Base-by-base conservation (phyloP, 2,888 invertebrate species). In the Pterostichus madidus region DNA sequence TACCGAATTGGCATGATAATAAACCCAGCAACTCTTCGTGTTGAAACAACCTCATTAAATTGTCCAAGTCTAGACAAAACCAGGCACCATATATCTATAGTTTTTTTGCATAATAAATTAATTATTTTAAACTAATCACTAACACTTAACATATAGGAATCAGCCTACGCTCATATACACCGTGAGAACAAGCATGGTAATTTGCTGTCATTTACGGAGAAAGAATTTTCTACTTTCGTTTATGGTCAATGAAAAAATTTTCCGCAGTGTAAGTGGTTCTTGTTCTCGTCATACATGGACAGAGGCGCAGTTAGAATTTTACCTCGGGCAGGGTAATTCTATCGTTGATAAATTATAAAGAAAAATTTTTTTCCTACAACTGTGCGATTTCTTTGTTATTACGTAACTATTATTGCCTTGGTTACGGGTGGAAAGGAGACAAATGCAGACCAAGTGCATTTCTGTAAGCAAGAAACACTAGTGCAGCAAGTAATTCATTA, bases 61-160 rank as follows among this genome's bases (percentile, higher is more conserved):
- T 10, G 11, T 49, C 49, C 49, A n/a, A 49, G 49, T 49, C 49
- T 13, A 49, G 49, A 49, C 49, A 49, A 49, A 49, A 49, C 49
- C 49, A 49, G 49, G 10, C 49, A 49, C 49, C 49, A 49, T 49
- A 49, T 49, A 49, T 49, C 49, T 11, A 49, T n/a, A 49, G 10
- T 49, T 49, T 49, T 24, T 49, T 49, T 49, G 49, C 49, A 49
- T 49, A 49, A 49, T 49, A 49, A 49, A 49, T 49, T 49, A 49
- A 49, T 49, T 49, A 49, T n/a, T 49, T 13, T 49, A 49, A 49
- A 49, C 49, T 49, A 49, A 49, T 49, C 49, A 49, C 49, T 5
- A n/a, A 10, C 49, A 49, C 49, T 49, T 11, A 49, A 49, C 49
- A 49, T 49, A 49, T 49, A 49, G 49, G 49, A 13, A 49, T 11